phyloP scores from a whole-genome alignment of 2,797 vertebrate species.

The Syngnathus rostellatus region DNA sequence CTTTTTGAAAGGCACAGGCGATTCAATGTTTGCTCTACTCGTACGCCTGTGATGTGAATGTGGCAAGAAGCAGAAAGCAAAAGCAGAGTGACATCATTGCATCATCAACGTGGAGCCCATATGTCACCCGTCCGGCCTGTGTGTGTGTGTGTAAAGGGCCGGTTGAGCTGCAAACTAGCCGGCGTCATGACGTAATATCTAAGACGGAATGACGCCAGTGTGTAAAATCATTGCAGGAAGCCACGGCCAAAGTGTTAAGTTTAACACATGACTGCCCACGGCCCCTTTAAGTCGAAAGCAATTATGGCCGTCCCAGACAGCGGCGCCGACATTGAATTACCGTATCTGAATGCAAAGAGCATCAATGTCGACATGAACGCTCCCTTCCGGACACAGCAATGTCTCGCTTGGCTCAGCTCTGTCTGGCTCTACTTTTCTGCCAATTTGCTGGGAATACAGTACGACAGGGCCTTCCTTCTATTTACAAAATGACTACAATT shows the following conservation, averaged over 20 bases:
- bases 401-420: background rate
- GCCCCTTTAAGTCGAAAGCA: background rate
- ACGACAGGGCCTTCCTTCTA: background rate
- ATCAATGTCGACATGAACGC: background rate
- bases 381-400: background rate
- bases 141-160: background rate
- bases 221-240: background rate
- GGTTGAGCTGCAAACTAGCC: background rate
- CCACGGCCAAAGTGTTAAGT: background rate
- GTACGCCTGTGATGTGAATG: background rate
- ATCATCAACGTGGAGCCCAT: background rate
- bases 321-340: background rate
- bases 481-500: background rate
- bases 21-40: background rate
- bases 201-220: background rate
- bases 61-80: background rate
- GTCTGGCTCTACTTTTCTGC: background rate
- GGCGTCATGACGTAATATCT: background rate
- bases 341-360: background rate
- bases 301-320: background rate
- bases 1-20: background rate
- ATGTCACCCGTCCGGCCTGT: background rate
- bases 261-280: slow-evolving; percentile 1
- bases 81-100: background rate
- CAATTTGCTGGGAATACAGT: background rate